A percentile compares a stretch with the other conserved stretches of the same genome.
These are phyloP conservation scores for Lathronympha strigana DNA, from an alignment of 2,888 invertebrate genomes.

Conservation along the genomic window DNA sequence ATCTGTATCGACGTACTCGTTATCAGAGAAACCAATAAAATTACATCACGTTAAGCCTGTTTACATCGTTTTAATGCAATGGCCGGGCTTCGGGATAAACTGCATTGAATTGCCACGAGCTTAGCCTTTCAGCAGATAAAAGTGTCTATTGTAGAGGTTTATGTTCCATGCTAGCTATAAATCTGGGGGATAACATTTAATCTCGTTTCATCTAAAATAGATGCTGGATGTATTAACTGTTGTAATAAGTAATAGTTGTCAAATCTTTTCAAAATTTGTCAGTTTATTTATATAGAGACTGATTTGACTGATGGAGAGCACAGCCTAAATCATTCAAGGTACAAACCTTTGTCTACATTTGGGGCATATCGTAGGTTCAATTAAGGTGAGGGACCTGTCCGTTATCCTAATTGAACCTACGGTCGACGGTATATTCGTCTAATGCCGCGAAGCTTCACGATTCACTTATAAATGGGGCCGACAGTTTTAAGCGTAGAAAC, in stretches of 20 bases:
- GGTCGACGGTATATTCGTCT: too few relatives aligned
- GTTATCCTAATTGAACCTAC: too few relatives aligned
- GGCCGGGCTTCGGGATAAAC: conserved; percentile 54
- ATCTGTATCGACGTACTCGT: not conserved
- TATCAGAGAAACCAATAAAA: not conserved
- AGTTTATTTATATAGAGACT: too few relatives aligned
- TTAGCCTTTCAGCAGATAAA: conserved; percentile 43
- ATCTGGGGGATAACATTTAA: conserved; percentile 26
- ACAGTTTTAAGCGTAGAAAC: too few relatives aligned
- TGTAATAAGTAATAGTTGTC: not conserved
- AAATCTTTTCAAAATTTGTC: too few relatives aligned
- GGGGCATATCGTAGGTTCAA: too few relatives aligned
- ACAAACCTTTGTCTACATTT: too few relatives aligned
- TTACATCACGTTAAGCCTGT: conserved; percentile 46
- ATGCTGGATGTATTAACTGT: not conserved
- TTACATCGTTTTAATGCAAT: conserved; percentile 52
- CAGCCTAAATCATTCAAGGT: too few relatives aligned
- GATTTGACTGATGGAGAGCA: too few relatives aligned
- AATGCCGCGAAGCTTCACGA: too few relatives aligned
- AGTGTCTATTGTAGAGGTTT: conserved; percentile 45
- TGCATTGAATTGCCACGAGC: conserved; percentile 52
- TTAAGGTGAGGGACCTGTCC: too few relatives aligned
- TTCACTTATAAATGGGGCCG: too few relatives aligned
- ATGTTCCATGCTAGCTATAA: conserved; percentile 34
- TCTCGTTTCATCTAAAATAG: conserved; percentile 3